A percentile compares a stretch with the other conserved stretches of the same genome.
phyloP scores from a whole-genome alignment of 2,797 vertebrate genomes.

The Morus bassanus region DNA sequence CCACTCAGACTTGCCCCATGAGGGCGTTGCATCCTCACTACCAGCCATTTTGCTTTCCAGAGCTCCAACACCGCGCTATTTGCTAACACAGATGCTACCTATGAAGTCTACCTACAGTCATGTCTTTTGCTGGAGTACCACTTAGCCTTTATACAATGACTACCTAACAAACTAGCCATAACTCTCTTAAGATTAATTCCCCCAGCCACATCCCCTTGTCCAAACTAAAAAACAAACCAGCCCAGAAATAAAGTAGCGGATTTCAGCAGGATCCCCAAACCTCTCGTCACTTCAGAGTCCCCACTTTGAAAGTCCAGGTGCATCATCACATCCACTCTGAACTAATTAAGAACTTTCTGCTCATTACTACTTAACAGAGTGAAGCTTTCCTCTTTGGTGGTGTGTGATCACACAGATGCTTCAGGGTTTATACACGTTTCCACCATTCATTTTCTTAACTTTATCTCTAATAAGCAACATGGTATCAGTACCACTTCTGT shows the following conservation, averaged over 20 bases:
- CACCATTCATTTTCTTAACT: neutral
- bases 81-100: accelerated
- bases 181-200: neutral
- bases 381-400: neutral
- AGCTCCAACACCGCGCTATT: accelerated
- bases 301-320: neutral
- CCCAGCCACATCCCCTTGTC: neutral
- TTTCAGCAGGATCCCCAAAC: neutral
- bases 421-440: neutral
- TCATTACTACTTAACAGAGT: neutral
- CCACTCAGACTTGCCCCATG: accelerated
- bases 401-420: neutral
- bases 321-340: neutral
- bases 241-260: neutral
- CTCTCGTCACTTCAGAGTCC: neutral
- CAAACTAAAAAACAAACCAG: neutral
- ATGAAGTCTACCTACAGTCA: neutral
- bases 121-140: neutral
- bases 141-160: neutral
- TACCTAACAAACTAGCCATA: neutral
- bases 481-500: neutral
- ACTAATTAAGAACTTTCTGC: neutral
- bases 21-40: neutral
- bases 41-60: neutral
- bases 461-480: neutral